Percentiles rank a stretch among this genome's conserved stretches.
Conservation (phyloP, 2,797 vertebrate species). For the Chiroxiphia lanceolata region DNA sequence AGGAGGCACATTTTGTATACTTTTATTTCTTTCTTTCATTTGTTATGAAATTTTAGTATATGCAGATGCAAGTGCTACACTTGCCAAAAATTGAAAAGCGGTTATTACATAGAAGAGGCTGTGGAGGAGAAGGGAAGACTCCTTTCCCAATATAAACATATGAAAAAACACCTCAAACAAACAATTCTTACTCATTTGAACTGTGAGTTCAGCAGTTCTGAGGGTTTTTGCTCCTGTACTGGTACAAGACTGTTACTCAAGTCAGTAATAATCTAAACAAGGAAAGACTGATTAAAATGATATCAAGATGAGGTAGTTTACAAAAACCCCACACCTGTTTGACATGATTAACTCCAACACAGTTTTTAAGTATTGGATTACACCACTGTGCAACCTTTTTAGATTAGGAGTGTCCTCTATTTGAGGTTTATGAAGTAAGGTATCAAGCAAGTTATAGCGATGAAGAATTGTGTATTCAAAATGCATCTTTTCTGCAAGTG, state of each 20-base stretch:
- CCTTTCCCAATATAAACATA: not conserved
- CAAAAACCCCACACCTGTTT: rapidly evolving
- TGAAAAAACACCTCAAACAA: not conserved
- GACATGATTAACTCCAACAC: not conserved
- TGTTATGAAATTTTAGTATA: not conserved
- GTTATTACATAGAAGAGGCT: not conserved
- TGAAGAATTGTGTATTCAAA: not conserved
- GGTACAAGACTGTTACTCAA: not conserved
- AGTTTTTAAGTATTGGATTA: not conserved
- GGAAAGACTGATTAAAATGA: not conserved
- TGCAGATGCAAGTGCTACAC: not conserved
- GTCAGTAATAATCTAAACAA: not conserved
- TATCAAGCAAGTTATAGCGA: not conserved
- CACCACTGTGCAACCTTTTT: not conserved
- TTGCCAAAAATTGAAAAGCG: not conserved
- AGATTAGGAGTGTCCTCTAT: not conserved
- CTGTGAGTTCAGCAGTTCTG: not conserved
- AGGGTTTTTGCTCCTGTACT: not conserved
- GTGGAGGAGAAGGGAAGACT: not conserved
- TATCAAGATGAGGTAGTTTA: rapidly evolving
- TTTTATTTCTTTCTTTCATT: not conserved
- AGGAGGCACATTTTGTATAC: not conserved
- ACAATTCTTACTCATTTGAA: not conserved
- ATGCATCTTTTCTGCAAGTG: not conserved
- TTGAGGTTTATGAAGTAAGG: not conserved